Percentiles rank a stretch among this genome's conserved stretches.
Conservation (phyloP, 2,113 vertebrate species). For the Protobothrops mucrosquamatus region DNA sequence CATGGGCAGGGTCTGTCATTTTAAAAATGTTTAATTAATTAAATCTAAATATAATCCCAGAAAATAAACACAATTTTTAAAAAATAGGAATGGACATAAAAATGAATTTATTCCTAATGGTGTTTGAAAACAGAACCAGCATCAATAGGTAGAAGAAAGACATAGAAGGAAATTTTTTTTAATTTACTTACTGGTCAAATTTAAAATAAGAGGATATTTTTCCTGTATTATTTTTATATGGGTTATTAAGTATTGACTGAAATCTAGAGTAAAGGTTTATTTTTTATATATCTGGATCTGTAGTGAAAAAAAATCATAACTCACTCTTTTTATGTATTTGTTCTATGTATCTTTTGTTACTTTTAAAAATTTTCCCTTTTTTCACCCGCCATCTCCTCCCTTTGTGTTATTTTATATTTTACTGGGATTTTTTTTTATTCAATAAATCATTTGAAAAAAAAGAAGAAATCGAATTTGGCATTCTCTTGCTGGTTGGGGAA, state of each 20-base stretch:
- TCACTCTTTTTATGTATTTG: neutral
- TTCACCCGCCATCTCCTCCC: neutral
- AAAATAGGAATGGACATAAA: neutral
- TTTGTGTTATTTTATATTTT: neutral
- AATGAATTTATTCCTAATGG: neutral
- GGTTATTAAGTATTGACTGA: neutral
- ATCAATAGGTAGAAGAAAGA: neutral
- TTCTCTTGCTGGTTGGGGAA: neutral
- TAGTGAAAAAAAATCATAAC: neutral
- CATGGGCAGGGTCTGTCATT: slow-evolving; percentile 14
- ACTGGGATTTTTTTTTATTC: neutral
- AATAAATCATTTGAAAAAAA: neutral
- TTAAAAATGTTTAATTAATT: neutral
- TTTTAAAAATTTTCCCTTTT: neutral
- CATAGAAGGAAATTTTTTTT: neutral
- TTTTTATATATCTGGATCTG: neutral
- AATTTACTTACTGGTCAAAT: neutral
- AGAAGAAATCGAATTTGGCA: neutral
- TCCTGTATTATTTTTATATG: neutral
- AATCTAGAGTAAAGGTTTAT: neutral
- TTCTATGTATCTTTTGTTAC: neutral
- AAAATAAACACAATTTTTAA: neutral
- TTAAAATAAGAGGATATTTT: neutral
- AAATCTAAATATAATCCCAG: neutral
- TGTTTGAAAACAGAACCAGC: neutral